These are phyloP conservation scores for Myotis davidii DNA, from an alignment of 2,113 vertebrate species.

Conservation along the genomic window DNA sequence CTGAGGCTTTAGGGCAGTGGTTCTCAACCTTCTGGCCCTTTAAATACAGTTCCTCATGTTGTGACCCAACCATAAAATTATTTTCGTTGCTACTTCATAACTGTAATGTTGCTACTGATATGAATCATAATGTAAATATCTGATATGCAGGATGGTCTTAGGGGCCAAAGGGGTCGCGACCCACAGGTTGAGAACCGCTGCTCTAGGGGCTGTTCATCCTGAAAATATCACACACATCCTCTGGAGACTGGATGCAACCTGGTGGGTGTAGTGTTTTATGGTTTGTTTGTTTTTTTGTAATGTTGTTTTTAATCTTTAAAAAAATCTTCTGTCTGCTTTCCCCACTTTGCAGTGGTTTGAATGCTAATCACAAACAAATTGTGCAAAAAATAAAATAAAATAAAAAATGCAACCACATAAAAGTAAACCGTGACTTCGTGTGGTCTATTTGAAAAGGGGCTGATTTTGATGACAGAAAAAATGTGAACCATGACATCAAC, in stretches of 20 bases:
- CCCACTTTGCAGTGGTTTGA: not conserved
- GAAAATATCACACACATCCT: not conserved
- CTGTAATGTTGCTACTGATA: too few species aligned
- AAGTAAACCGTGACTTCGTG: not conserved
- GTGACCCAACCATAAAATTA: too few species aligned
- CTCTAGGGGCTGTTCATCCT: not conserved
- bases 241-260: too few species aligned
- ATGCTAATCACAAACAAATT: not conserved
- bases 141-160: too few species aligned
- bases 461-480: not conserved
- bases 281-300: not conserved
- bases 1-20: not conserved
- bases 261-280: not conserved
- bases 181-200: too few species aligned
- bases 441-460: not conserved
- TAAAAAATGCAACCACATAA: not conserved
- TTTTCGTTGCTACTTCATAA: too few species aligned
- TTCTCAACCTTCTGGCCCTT: too few species aligned
- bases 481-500: not conserved
- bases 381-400: not conserved
- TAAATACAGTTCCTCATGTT: too few species aligned
- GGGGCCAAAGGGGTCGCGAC: too few species aligned
- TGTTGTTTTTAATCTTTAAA: not conserved
- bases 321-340: not conserved
- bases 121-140: too few species aligned